These are phyloP conservation scores for Orthonyx spaldingii DNA, from an alignment of 2,113 vertebrate species.

Conservation along the genomic window DNA sequence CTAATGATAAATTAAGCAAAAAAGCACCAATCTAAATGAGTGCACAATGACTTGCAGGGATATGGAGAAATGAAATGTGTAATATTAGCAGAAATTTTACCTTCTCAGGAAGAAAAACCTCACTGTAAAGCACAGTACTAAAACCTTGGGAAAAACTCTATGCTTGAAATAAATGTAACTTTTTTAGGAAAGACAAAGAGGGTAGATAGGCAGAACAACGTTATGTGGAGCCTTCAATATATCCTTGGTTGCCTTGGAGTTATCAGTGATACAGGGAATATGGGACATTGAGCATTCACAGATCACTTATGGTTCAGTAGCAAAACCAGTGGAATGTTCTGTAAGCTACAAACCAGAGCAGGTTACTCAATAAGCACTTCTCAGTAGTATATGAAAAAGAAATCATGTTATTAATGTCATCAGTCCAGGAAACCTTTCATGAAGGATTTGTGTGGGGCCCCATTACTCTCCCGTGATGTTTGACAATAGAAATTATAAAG, in stretches of 20 bases:
- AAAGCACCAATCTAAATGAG: accelerated
- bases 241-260: background rate
- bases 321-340: background rate
- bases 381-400: background rate
- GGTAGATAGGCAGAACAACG: background rate
- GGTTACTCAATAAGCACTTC: background rate
- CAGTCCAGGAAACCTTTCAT: background rate
- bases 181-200: background rate
- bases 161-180: background rate
- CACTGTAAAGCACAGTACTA: background rate
- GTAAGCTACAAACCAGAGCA: background rate
- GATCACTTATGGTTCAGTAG: background rate
- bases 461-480: background rate
- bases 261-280: background rate
- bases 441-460: background rate
- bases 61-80: background rate
- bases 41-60: background rate
- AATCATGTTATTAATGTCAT: background rate
- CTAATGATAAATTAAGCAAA: background rate
- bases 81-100: background rate
- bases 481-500: background rate
- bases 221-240: background rate
- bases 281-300: background rate
- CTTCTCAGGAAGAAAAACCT: accelerated
- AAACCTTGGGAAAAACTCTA: background rate